Conservation (phyloP, 2,888 invertebrate species). For the Nymphalis polychloros region DNA sequence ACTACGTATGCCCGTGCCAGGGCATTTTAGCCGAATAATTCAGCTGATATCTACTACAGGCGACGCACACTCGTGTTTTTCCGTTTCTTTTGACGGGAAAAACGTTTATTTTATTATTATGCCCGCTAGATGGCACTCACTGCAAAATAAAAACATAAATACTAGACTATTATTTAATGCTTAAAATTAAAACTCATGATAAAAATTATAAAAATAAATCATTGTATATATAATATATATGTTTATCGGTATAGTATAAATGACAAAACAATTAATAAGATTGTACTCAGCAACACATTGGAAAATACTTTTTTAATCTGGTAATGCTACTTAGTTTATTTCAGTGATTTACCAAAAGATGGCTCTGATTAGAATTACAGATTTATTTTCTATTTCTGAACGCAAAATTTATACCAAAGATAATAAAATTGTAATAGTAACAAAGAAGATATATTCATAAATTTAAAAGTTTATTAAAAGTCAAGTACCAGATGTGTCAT, state of each 20-base stretch:
- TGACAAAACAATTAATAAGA: not conserved
- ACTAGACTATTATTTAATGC: not conserved
- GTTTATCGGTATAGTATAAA: not conserved
- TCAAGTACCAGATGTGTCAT: no score
- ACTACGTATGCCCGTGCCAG: constrained; percentile 83
- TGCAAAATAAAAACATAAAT: not conserved
- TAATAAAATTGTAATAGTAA: not conserved
- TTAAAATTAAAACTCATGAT: not conserved
- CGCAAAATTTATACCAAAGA: constrained; percentile 2
- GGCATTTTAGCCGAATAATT: constrained; percentile 83
- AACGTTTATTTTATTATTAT: constrained; percentile 52
- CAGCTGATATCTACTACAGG: constrained; percentile 81
- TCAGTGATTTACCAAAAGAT: not conserved
- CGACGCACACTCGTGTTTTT: constrained; percentile 81
- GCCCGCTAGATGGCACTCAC: constrained; percentile 58
- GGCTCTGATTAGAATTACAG: not conserved
- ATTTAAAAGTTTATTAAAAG: no score
- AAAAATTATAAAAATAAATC: not conserved
- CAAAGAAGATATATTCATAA: not conserved
- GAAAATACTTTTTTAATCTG: not conserved
- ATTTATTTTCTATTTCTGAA: constrained; percentile 5
- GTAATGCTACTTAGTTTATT: not conserved
- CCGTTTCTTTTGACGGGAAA: constrained; percentile 79
- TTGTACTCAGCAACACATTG: not conserved
- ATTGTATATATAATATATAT: not conserved